Evolutionary conservation across 2,888 invertebrate genomes (phyloP).

Genomic region (Dasysyrphus tricinctus): DNA sequence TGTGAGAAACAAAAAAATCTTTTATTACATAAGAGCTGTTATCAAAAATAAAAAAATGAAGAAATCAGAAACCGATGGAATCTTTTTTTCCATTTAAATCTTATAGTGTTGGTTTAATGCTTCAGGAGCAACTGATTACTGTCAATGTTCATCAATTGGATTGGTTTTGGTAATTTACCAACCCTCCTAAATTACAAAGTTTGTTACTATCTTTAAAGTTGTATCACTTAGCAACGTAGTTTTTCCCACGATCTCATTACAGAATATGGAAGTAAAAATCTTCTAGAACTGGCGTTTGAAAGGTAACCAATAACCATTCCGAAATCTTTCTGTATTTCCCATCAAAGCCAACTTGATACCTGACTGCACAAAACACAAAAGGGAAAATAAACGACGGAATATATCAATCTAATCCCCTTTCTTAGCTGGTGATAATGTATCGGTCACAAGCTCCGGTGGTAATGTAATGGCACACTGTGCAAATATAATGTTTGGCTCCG

Average conservation of each 20-base stretch:
- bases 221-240: too few relatives aligned
- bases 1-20: slow-evolving; percentile 29
- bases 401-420: slow-evolving; percentile 38
- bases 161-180: too few relatives aligned
- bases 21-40: slow-evolving; percentile 15
- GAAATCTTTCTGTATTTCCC: background rate
- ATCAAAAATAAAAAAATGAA: background rate
- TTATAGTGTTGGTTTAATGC: too few relatives aligned
- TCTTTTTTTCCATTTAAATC: too few relatives aligned
- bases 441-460: slow-evolving; percentile 41
- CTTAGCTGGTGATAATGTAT: slow-evolving; percentile 68
- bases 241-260: too few relatives aligned
- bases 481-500: slow-evolving; percentile 69
- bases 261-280: too few relatives aligned
- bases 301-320: too few relatives aligned
- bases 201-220: too few relatives aligned
- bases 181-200: too few relatives aligned
- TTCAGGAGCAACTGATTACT: too few relatives aligned
- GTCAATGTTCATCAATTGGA: too few relatives aligned
- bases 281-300: too few relatives aligned
- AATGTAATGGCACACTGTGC: slow-evolving; percentile 63
- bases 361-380: background rate
- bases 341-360: background rate
- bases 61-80: background rate
- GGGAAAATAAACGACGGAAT: slow-evolving; percentile 9